phyloP scores from a whole-genome alignment of 1,140 invertebrate species.

The Pollicipes pollicipes region DNA sequence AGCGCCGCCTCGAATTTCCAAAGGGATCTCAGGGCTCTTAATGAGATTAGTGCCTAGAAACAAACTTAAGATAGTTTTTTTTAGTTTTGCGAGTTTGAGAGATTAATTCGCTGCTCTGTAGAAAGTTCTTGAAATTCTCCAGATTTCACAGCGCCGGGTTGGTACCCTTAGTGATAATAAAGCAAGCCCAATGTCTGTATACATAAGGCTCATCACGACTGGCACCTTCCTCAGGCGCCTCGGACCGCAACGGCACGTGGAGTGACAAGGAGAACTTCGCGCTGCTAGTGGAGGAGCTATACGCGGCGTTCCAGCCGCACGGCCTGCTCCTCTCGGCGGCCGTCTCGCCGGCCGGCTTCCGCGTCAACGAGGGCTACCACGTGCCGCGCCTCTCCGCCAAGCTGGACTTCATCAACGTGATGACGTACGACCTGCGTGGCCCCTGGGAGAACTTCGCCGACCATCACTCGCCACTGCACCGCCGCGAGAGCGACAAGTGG shows the following conservation, averaged over 20 bases:
- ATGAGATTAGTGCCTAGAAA: too few species aligned
- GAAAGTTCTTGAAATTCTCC: too few species aligned
- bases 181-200: too few species aligned
- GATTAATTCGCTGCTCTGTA: too few species aligned
- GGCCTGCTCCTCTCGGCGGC: conserved; percentile 34
- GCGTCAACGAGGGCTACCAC: conserved; percentile 30
- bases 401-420: conserved; percentile 33
- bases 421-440: conserved; percentile 32
- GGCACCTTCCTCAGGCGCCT: too few species aligned
- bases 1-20: too few species aligned
- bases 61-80: too few species aligned
- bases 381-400: conserved; percentile 26
- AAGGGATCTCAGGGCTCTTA: too few species aligned
- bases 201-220: too few species aligned
- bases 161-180: too few species aligned
- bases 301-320: conserved; percentile 23
- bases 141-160: too few species aligned
- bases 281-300: conserved; percentile 22
- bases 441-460: conserved; percentile 25
- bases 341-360: conserved; percentile 31
- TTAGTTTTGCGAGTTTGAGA: too few species aligned
- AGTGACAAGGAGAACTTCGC: conserved; percentile 49
- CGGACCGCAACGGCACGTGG: conserved; percentile 36
- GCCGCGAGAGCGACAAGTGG: conserved; percentile 17
- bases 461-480: conserved; percentile 30